Evolutionary conservation across 2,797 vertebrate species (phyloP).

Genomic region (Halcyon badia): DNA sequence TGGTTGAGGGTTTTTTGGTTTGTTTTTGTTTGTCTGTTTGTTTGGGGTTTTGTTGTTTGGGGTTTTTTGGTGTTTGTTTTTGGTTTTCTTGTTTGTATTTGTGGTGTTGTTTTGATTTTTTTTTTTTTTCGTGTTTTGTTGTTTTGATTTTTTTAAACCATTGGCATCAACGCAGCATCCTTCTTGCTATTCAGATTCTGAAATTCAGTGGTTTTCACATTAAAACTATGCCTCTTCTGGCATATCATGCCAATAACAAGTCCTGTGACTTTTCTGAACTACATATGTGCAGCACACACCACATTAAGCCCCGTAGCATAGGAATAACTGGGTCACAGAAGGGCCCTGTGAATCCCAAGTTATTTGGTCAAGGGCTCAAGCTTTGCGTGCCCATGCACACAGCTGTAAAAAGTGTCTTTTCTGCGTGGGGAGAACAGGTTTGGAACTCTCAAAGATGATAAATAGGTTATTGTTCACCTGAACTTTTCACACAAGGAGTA

Average conservation of each 20-base stretch:
- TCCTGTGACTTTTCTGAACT: background rate
- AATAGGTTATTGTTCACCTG: conserved; percentile 70
- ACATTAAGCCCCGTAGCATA: background rate
- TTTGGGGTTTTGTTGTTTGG: too few species aligned
- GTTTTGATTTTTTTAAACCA: background rate
- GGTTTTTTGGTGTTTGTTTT: background rate
- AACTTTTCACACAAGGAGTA: conserved; percentile 59
- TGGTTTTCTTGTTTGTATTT: too few species aligned
- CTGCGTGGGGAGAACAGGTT: background rate
- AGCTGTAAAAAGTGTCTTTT: conserved; percentile 2
- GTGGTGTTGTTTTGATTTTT: too few species aligned
- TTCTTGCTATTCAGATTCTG: background rate
- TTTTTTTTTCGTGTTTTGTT: too few species aligned
- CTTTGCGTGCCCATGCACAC: background rate
- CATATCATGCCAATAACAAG: background rate
- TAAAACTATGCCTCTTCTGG: background rate
- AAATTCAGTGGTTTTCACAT: background rate
- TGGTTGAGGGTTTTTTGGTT: too few species aligned
- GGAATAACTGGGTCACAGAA: background rate
- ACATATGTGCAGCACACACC: background rate
- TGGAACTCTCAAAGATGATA: conserved; percentile 20
- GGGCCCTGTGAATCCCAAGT: background rate
- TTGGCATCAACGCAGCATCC: background rate
- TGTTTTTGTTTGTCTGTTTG: too few species aligned
- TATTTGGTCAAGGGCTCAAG: background rate